Conservation (phyloP, 2,113 vertebrate species). For the Spheniscus mendiculus region DNA sequence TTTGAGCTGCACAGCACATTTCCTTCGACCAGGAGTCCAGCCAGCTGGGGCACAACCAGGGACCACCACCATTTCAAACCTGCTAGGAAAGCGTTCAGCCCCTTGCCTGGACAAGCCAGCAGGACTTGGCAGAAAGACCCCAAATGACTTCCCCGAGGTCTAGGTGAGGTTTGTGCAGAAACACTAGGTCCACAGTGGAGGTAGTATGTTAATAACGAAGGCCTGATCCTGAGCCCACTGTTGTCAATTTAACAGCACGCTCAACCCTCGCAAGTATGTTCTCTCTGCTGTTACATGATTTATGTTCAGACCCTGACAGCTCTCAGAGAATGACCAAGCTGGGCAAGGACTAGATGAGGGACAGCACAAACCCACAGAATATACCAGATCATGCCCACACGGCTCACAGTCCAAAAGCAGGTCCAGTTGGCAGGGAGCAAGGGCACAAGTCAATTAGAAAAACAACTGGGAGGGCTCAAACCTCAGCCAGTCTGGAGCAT, state of each 20-base stretch:
- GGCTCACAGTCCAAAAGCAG: not conserved
- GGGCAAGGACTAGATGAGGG: not conserved
- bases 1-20: not conserved
- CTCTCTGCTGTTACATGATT: not conserved
- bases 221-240: not conserved
- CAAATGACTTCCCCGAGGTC: not conserved
- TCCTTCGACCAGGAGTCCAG: not conserved
- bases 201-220: not conserved
- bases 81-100: not conserved
- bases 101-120: not conserved
- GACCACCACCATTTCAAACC: not conserved
- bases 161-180: not conserved
- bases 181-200: not conserved
- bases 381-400: not conserved
- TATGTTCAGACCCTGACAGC: not conserved
- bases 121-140: not conserved
- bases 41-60: not conserved
- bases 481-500: not conserved
- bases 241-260: not conserved
- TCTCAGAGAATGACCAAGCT: not conserved
- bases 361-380: not conserved
- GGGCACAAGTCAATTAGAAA: not conserved
- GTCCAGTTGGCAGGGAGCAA: not conserved
- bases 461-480: not conserved
- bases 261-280: not conserved